phyloP scores from a whole-genome alignment of 1,140 invertebrate species.

The Drosophila guanche region DNA sequence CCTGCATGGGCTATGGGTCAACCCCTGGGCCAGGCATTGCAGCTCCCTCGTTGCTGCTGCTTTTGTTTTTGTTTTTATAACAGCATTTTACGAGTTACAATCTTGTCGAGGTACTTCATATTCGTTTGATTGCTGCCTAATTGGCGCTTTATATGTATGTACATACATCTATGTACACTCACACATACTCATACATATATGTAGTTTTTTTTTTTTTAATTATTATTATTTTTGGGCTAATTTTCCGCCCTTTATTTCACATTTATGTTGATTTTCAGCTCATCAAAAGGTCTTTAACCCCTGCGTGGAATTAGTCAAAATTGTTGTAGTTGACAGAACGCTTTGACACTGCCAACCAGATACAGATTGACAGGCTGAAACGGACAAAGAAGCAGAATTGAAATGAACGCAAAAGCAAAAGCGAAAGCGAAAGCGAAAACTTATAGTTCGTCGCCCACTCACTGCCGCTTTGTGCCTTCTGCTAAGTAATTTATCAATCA shows the following conservation, averaged over 20 bases:
- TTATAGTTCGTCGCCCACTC: constrained; percentile 15
- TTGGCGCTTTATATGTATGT: constrained; percentile 55
- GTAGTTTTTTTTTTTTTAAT: background rate
- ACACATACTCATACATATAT: constrained; percentile 8
- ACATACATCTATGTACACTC: constrained; percentile 19
- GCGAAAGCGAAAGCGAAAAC: constrained; percentile 29
- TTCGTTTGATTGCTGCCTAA: constrained; percentile 69
- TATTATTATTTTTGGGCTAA: constrained; percentile 51
- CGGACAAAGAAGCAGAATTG: background rate
- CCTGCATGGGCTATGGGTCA: background rate
- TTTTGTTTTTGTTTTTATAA: constrained; percentile 42
- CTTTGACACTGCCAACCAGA: background rate
- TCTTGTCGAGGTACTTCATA: background rate
- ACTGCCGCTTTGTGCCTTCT: constrained; percentile 14
- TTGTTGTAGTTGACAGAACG: constrained; percentile 18
- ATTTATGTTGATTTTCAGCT: constrained; percentile 38
- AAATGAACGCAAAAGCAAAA: constrained; percentile 24
- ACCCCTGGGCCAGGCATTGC: background rate
- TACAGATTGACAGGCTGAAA: constrained; percentile 26
- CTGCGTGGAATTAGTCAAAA: constrained; percentile 44
- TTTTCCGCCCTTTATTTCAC: constrained; percentile 28
- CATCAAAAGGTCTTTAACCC: constrained; percentile 44
- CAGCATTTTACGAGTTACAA: constrained; percentile 64
- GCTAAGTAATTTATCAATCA: constrained; percentile 33
- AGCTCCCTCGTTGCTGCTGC: constrained; percentile 12